A percentile compares a stretch with the other conserved stretches of the same genome.
These are phyloP conservation scores for Notodonta dromedarius DNA, from an alignment of 2,888 invertebrate species.

Conservation along the genomic window DNA sequence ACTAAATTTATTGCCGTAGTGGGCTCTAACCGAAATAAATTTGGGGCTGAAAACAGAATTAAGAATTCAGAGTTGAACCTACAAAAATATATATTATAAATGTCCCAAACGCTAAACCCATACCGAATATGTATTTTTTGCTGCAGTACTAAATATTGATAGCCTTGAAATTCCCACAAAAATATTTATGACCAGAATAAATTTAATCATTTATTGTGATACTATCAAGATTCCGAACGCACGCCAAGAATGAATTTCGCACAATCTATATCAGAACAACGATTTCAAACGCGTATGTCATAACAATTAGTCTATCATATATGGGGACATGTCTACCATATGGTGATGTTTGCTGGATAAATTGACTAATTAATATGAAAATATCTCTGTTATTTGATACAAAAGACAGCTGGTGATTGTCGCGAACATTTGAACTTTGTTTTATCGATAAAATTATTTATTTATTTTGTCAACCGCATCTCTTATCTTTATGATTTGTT, in stretches of 20 bases:
- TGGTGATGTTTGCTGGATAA: background rate
- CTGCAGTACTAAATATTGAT: background rate
- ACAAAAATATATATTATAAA: no score
- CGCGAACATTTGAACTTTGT: no score
- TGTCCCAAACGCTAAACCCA: background rate
- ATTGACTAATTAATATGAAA: background rate
- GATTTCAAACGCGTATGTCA: background rate
- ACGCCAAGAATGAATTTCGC: background rate
- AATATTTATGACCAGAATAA: background rate
- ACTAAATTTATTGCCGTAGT: no score
- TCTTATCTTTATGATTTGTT: no score
- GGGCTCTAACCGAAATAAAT: no score
- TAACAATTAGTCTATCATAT: background rate
- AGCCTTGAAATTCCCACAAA: background rate
- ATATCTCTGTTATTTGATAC: no score
- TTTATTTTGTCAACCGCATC: no score
- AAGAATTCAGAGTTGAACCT: no score
- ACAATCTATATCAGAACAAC: background rate
- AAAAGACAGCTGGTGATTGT: no score
- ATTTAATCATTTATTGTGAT: background rate
- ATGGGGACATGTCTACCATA: background rate
- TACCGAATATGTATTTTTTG: no score
- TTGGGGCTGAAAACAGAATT: no score
- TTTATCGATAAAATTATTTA: no score
- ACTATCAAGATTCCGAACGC: slow-evolving; percentile 3